Conservation (phyloP, 2,113 vertebrate genomes). For the Hylia prasina region DNA sequence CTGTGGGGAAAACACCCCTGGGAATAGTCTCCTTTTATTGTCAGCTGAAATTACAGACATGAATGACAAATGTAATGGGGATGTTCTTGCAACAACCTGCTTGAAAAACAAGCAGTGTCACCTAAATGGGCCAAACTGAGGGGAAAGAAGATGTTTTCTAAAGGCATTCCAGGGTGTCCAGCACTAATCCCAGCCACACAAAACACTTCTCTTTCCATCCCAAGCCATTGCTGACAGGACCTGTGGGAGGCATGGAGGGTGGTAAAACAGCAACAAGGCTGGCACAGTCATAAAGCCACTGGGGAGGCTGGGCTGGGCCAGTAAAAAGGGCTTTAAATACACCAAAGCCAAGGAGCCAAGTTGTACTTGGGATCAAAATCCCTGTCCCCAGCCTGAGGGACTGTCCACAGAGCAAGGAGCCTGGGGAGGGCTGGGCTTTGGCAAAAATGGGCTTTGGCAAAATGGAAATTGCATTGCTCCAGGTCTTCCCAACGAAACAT, state of each 20-base stretch:
- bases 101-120: neutral
- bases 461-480: neutral
- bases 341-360: neutral
- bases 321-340: neutral
- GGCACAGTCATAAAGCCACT: neutral
- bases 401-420: accelerated
- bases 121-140: neutral
- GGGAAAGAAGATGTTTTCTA: neutral
- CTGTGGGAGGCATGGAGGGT: neutral
- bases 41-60: neutral
- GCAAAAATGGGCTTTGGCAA: neutral
- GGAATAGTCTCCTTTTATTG: neutral
- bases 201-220: neutral
- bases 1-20: neutral
- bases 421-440: neutral
- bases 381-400: neutral
- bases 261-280: neutral
- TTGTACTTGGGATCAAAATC: neutral
- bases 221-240: neutral
- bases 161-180: neutral
- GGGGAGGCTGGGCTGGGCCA: neutral
- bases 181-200: neutral
- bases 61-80: neutral
- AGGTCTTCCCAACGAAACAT: neutral
- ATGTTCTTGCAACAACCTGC: neutral